Base-by-base conservation (phyloP, 2,113 vertebrate genomes). In the Lasiurus borealis region DNA sequence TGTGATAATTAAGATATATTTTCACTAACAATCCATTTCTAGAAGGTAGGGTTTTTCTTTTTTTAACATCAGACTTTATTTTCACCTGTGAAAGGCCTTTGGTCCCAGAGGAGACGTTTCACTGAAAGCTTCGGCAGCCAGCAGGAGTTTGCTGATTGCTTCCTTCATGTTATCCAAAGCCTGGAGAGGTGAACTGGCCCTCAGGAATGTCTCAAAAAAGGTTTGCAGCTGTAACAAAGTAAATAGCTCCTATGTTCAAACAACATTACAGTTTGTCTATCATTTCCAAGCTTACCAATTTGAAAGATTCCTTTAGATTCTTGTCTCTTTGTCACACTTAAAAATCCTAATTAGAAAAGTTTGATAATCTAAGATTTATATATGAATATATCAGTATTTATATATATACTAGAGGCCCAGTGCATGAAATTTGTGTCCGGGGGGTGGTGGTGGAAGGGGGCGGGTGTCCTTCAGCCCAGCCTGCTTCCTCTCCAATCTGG, bases 161-260 rank as follows among this genome's bases (percentile, higher is more conserved):
- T 98, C 98, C 96, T 99, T 99, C 97, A 99, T 96, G 83, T 98
- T 98, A 40, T 95, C 98, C 95, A 99, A 98, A 46, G 98, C 98
- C 96, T 99, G 98, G 31, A 98, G 98, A 90, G 99, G 98, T 52
- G 97, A 96, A 48, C 76, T 52, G 36, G 97, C 95, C 92, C 97
- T 98, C 73, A 99, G 98, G 96, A 98, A 99, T 95, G 98, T 98
- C 96, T 98, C 98, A 98, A 99, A 99, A 98, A 99, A 99, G 3
- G 82, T 97, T 81, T 98, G 98, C 90, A 99, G 97, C 99, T 99
- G 98, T 88, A 98, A 97, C 93, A 64, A 98, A 94, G 21, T 14
- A 81, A 81, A 86, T 46, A 23, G 68, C 52, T 72, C 12, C 59
- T 16, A 69, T 29, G 8, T 29, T 95, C 29, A 96, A 94, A 89